Evolutionary conservation across 2,888 invertebrate genomes (phyloP).

Genomic region (Philhelius pedissequus): DNA sequence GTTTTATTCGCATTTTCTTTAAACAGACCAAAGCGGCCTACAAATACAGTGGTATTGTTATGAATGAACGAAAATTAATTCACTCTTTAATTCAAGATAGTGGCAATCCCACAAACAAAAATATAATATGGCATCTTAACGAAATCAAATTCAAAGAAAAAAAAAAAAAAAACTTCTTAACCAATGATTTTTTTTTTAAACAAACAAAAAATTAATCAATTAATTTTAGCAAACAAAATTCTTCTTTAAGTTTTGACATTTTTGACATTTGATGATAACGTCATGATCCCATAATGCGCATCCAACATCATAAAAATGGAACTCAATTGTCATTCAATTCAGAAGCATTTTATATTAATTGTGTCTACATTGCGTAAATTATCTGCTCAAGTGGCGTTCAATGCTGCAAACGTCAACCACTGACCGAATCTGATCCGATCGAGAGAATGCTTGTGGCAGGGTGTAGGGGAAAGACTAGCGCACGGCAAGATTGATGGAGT

Average conservation of each 20-base stretch:
- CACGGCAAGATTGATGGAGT: background rate
- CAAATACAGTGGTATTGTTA: no score
- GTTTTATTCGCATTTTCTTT: no score
- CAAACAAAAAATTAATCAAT: background rate
- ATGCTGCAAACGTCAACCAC: conserved; percentile 18
- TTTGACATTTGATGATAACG: conserved; percentile 22
- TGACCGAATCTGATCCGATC: conserved; percentile 1
- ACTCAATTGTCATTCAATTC: conserved; percentile 65
- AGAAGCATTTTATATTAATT: conserved; percentile 61
- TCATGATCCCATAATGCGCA: conserved; percentile 33
- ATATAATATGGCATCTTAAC: no score
- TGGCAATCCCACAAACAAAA: no score
- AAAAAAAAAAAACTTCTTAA: no score
- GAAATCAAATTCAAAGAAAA: no score
- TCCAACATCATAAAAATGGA: conserved; percentile 29
- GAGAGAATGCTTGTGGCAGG: background rate
- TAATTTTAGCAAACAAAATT: background rate
- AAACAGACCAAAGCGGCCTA: no score
- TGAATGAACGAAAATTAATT: no score
- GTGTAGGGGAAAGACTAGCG: background rate
- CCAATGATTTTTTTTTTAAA: no score
- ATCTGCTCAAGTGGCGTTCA: conserved; percentile 34
- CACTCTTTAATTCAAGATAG: no score
- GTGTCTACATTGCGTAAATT: conserved; percentile 65
- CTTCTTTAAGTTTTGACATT: background rate